Evolutionary conservation across 2,797 vertebrate genomes (phyloP).

Genomic region (Buphagus erythrorhynchus): DNA sequence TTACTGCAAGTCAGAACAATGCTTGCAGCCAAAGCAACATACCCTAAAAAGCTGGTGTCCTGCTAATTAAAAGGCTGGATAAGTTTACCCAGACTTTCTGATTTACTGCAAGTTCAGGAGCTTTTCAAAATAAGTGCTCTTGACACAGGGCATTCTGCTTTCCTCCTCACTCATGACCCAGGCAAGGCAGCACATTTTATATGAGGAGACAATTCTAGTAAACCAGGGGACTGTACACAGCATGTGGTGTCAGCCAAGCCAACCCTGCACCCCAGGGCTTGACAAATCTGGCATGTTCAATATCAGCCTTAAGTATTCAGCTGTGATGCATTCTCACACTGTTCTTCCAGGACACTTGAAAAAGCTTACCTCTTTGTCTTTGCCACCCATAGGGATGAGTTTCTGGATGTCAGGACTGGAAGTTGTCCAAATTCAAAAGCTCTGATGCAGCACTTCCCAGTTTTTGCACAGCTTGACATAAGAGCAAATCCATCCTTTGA

Average conservation of each 20-base stretch:
- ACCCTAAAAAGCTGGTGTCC: background rate
- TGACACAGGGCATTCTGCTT: background rate
- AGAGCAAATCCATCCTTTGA: conserved; percentile 11
- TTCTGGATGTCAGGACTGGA: conserved; percentile 7
- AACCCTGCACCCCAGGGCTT: background rate
- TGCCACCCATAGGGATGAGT: conserved; percentile 9
- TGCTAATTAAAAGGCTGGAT: background rate
- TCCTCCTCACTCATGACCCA: background rate
- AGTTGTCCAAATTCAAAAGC: background rate
- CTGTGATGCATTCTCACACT: background rate
- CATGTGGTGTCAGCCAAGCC: background rate
- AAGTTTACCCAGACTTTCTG: conserved; percentile 11
- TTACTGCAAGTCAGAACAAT: background rate
- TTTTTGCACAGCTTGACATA: background rate
- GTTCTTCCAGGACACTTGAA: background rate
- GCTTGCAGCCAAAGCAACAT: background rate
- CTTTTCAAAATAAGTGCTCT: conserved; percentile 39
- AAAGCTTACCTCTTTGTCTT: conserved; percentile 44
- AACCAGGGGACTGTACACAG: background rate
- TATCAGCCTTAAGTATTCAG: background rate
- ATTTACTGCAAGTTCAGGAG: conserved; percentile 31
- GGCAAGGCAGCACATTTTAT: background rate
- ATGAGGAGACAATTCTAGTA: background rate
- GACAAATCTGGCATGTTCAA: background rate
- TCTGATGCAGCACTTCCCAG: background rate